Evolutionary conservation across 2,888 invertebrate species (phyloP).

Genomic region (Orchesellides sinensis): DNA sequence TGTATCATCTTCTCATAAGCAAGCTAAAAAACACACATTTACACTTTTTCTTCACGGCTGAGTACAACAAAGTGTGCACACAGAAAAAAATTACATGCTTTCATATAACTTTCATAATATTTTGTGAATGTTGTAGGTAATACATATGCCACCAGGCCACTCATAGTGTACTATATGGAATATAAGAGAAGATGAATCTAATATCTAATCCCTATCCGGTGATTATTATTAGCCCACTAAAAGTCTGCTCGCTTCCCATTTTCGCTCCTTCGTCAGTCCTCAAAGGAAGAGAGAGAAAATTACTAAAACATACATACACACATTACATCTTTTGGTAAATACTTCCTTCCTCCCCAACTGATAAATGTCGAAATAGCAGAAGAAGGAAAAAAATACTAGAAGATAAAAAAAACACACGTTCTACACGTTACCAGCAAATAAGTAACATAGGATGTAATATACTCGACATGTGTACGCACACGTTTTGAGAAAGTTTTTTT

Average conservation of each 20-base stretch:
- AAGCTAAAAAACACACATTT: conserved; percentile 8
- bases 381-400: neutral
- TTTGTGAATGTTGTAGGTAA: neutral
- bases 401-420: too few relatives aligned
- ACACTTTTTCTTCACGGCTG: conserved; percentile 2
- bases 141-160: too few relatives aligned
- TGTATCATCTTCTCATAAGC: too few relatives aligned
- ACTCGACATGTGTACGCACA: conserved; percentile 45
- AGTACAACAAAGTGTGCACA: neutral
- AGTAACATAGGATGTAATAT: conserved; percentile 18
- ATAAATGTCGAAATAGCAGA: neutral
- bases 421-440: neutral
- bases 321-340: neutral
- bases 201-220: conserved; percentile 14
- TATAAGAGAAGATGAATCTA: too few relatives aligned
- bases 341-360: conserved; percentile 1
- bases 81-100: neutral
- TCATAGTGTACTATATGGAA: too few relatives aligned
- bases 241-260: conserved; percentile 33
- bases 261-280: neutral
- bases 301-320: conserved; percentile 11
- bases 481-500: conserved; percentile 22
- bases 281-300: conserved; percentile 26
- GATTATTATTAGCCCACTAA: conserved; percentile 39
- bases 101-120: neutral